Conservation (phyloP, 23 tunicate genomes). For the Halocynthia roretzi region DNA sequence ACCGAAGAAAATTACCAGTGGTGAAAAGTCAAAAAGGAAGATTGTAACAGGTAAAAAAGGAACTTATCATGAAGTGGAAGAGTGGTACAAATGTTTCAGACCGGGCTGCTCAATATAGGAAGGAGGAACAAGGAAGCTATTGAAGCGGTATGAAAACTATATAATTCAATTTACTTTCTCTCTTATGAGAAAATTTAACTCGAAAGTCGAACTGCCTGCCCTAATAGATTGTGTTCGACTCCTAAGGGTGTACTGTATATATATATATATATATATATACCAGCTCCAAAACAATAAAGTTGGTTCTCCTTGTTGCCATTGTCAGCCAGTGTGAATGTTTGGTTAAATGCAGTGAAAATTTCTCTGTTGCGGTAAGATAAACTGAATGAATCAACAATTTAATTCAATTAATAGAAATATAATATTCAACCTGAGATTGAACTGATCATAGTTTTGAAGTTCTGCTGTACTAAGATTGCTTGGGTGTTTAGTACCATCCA, state of each 20-base stretch:
- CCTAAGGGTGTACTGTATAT: too few relatives aligned
- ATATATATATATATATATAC: background rate
- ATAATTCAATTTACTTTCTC: too few relatives aligned
- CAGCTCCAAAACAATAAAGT: slow-evolving; percentile 5
- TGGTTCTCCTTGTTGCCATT: slow-evolving; percentile 2
- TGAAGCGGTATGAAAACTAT: too few relatives aligned
- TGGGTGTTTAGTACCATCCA: background rate
- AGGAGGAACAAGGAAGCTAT: too few relatives aligned
- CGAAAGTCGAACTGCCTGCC: slow-evolving; percentile 1
- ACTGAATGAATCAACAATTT: background rate
- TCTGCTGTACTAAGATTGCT: background rate
- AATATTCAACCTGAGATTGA: background rate
- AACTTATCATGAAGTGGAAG: too few relatives aligned
- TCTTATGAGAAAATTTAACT: too few relatives aligned
- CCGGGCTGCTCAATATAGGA: too few relatives aligned
- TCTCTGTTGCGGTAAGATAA: slow-evolving; percentile 2
- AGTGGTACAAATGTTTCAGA: too few relatives aligned
- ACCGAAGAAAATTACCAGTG: too few relatives aligned
- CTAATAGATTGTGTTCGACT: too few relatives aligned
- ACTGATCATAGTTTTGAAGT: background rate
- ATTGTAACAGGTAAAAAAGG: too few relatives aligned
- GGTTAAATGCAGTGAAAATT: background rate
- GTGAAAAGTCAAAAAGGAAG: too few relatives aligned
- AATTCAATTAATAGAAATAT: background rate
- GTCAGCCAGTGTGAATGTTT: background rate